phyloP scores from a whole-genome alignment of 2,888 invertebrate species.

The Masnerella sp. region DNA sequence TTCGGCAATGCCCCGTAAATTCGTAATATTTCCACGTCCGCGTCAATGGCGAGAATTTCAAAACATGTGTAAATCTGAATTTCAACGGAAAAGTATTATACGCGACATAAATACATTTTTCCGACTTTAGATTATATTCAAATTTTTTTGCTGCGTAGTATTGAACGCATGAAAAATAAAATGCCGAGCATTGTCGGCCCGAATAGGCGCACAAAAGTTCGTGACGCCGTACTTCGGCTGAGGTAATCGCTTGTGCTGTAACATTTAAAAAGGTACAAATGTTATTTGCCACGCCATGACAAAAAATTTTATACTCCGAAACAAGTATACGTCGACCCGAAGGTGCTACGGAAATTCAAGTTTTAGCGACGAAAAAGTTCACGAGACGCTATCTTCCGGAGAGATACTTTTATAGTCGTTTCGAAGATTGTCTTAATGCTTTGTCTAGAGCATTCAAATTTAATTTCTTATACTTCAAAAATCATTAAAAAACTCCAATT shows the following conservation, averaged over 20 bases:
- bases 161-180: constrained; percentile 6
- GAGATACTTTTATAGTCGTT: too few relatives aligned
- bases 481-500: too few relatives aligned
- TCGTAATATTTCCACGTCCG: constrained; percentile 50
- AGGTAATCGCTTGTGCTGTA: neutral
- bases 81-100: constrained; percentile 33
- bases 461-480: too few relatives aligned
- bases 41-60: constrained; percentile 45
- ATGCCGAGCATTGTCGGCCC: constrained; percentile 1
- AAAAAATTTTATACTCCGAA: too few relatives aligned
- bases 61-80: constrained; percentile 47
- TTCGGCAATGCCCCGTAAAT: constrained; percentile 41
- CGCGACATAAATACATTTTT: constrained; percentile 38
- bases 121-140: constrained; percentile 30
- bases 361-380: too few relatives aligned
- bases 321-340: too few relatives aligned
- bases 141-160: constrained; percentile 5
- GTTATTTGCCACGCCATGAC: too few relatives aligned
- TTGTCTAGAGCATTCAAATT: too few relatives aligned
- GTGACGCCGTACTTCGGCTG: neutral
- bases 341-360: too few relatives aligned
- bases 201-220: neutral
- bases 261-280: neutral
- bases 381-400: too few relatives aligned
- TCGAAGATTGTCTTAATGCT: too few relatives aligned